Percentiles rank a stretch among this genome's conserved stretches.
phyloP scores from a whole-genome alignment of 2,797 vertebrate species.

The Naso thynnoides region DNA sequence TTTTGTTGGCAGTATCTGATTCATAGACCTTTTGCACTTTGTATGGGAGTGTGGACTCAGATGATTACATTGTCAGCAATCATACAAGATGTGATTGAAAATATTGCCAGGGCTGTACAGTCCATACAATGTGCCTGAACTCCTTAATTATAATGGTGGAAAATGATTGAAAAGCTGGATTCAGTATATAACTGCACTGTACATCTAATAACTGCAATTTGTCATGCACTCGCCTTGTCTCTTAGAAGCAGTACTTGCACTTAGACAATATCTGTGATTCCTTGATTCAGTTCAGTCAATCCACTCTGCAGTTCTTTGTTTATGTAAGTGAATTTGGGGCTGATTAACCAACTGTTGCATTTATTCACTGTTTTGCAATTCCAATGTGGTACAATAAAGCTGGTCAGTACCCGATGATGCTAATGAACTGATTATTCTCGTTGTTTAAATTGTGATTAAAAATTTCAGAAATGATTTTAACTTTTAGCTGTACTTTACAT shows the following conservation, averaged over 20 bases:
- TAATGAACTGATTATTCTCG: slow-evolving; percentile 19
- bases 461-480: slow-evolving; percentile 37
- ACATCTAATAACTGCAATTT: slow-evolving; percentile 35
- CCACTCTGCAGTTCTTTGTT: slow-evolving; percentile 14
- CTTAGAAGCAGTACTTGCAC: slow-evolving; percentile 32
- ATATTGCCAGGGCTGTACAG: slow-evolving; percentile 27
- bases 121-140: slow-evolving; percentile 57
- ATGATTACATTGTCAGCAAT: slow-evolving; percentile 7
- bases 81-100: slow-evolving; percentile 17
- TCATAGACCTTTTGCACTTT: slow-evolving; percentile 52
- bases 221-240: slow-evolving; percentile 42
- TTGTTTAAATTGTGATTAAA: slow-evolving; percentile 48
- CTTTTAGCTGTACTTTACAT: background rate
- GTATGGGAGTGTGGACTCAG: slow-evolving; percentile 25
- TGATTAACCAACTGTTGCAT: slow-evolving; percentile 30
- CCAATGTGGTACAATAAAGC: slow-evolving; percentile 39
- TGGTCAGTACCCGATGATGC: slow-evolving; percentile 30
- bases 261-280: slow-evolving; percentile 24
- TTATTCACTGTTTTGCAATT: slow-evolving; percentile 37
- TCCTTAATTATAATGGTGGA: slow-evolving; percentile 23
- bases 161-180: slow-evolving; percentile 18
- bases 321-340: background rate
- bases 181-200: slow-evolving; percentile 45
- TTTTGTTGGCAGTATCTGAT: slow-evolving; percentile 46
- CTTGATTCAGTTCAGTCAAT: background rate